Base-by-base conservation (phyloP, 2,113 vertebrate genomes). In the Corydoras sp. region DNA sequence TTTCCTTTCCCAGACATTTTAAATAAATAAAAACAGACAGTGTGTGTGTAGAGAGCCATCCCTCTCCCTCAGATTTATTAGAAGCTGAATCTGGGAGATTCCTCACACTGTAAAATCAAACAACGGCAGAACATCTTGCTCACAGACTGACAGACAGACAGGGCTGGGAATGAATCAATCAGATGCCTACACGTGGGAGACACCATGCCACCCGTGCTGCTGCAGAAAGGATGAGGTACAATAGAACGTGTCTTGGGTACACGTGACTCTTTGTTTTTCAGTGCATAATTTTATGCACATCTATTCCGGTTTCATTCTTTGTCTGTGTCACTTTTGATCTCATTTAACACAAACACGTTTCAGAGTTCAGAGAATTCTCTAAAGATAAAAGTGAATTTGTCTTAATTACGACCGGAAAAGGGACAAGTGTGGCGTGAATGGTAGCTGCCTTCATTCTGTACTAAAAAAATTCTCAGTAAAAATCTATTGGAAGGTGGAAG, bases 131-230 rank as follows among this genome's bases (percentile, higher is more conserved):
- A 49, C 68, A 43, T 51, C 67, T 65, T 49, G 68, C 15, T 14
- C 13, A 12, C 35, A 43, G 54, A 30, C 73, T 30, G 72, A 73
- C 63, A 53, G 68, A 79, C 61, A 65, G 48, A 73, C 62, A 62
- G 54, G 15, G 30, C 54, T 30, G 24, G 24, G 65, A 9, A 61
- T 71, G 66, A 76, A 54, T 77, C 76, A 86, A 54, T 62, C 55
- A 43, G 73, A 68, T 68, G 64, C 65, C 53, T 64, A 73, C 72
- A 60, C 50, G 76, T 73, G 75, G 78, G 55, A 80, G 68, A 75
- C 74, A 81, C 77, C 69, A 80, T 73, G 30, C 30, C 70, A 58
- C n/a, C 62, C 58, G 48, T 75, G 29, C 65, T 75, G 66, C 74
- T 75, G 71, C 68, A 59, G 54, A 56, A 60, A 65, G 32, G 18